A percentile compares a stretch with the other conserved stretches of the same genome.
phyloP scores from a whole-genome alignment of 2,797 vertebrate species.

The Semaprochilodus insignis region DNA sequence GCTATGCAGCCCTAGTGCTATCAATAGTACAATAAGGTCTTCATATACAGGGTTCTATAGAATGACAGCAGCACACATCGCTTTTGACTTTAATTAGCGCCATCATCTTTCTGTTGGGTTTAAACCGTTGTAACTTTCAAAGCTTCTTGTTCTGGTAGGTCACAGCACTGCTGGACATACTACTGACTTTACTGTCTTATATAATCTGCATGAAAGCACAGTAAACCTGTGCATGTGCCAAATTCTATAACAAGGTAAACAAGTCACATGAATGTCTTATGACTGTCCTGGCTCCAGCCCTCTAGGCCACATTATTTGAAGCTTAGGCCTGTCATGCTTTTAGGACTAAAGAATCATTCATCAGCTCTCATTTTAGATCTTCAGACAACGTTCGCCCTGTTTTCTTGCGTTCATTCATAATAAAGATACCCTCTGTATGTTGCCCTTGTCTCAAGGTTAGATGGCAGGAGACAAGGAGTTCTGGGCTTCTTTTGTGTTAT shows the following conservation, averaged over 20 bases:
- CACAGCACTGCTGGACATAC: neutral
- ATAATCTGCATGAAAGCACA: neutral
- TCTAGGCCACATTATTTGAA: conserved; percentile 16
- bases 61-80: no score
- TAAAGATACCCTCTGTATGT: conserved; percentile 45
- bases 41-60: no score
- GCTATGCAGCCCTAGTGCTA: no score
- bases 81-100: neutral
- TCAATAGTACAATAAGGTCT: no score
- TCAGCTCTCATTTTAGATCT: conserved; percentile 63
- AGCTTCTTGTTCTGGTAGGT: neutral
- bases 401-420: conserved; percentile 19
- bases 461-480: conserved; percentile 52
- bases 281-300: conserved; percentile 35
- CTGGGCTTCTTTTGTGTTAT: conserved; percentile 34
- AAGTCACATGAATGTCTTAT: conserved; percentile 39
- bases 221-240: neutral
- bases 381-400: conserved; percentile 12
- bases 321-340: neutral
- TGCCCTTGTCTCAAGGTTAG: conserved; percentile 67
- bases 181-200: conserved; percentile 1
- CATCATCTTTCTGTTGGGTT: neutral
- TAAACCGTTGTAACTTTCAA: neutral
- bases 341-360: conserved; percentile 61
- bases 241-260: conserved; percentile 34